These are phyloP conservation scores for Caerostris darwini DNA, from an alignment of 1,140 invertebrate genomes.

Conservation along the genomic window DNA sequence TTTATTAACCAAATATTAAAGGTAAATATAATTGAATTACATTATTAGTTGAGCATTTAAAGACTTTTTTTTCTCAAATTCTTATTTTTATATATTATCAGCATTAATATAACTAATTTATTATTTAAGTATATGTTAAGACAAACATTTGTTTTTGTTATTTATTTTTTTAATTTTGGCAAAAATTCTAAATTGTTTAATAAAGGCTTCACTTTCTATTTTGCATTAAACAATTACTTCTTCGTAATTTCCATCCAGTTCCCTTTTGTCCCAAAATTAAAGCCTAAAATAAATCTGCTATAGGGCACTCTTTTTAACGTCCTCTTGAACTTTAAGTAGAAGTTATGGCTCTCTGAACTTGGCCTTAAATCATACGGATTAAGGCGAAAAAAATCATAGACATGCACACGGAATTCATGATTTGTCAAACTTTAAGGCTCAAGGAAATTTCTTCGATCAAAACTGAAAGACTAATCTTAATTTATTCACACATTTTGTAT, in stretches of 20 bases:
- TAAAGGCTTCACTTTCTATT: neutral
- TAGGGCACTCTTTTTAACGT: neutral
- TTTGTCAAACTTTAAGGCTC: constrained; percentile 53
- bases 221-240: neutral
- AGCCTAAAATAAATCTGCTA: neutral
- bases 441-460: constrained; percentile 1
- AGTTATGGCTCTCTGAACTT: constrained; percentile 43
- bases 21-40: too few relatives aligned
- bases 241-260: neutral
- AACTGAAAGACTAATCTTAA: constrained; percentile 50
- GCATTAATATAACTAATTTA: too few relatives aligned
- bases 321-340: constrained; percentile 35
- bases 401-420: constrained; percentile 42
- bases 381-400: constrained; percentile 12
- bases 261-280: neutral
- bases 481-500: constrained; percentile 59
- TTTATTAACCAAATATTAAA: too few relatives aligned
- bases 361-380: constrained; percentile 60
- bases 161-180: too few relatives aligned
- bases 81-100: too few relatives aligned
- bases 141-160: too few relatives aligned
- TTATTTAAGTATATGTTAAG: too few relatives aligned
- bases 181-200: neutral
- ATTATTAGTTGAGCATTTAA: too few relatives aligned
- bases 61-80: too few relatives aligned